Evolutionary conservation across 2,113 vertebrate genomes (phyloP), one percentile per base, ranked within the genome.

Genomic region (Melanocharis versteri): DNA sequence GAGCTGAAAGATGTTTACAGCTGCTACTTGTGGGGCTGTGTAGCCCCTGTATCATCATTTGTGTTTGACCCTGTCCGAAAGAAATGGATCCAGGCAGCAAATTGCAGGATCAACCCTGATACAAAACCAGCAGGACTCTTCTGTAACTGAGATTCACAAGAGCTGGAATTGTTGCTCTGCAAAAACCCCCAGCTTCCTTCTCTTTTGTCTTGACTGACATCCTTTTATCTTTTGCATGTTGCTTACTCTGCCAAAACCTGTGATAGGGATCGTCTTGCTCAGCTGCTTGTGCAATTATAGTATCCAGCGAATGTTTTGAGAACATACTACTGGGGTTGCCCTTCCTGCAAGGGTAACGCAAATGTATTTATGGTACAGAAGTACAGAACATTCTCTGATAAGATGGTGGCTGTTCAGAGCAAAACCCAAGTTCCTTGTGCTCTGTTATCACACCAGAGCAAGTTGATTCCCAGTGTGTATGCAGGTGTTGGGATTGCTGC

Each of bases 321-420:
- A 65, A 35, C 17, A 3, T 42, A 35, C 42, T 91, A 10, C 71
- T 44, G 33, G 79, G 33, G 28, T 60, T 87, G 72, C 8, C 80
- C 48, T 93, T 97, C 45, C 72, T 71, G 35, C 68, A 71, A 70
- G 80, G 64, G 45, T 71, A 92, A 44, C 0, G 0, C n/a, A 56
- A 42, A n/a, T 66, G 57, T 64, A n/a, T 83, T 95, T 84, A 73
- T 89, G 61, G 76, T 56, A 33, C 17, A 3, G 68, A 69, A n/a
- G 88, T 73, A 93, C 88, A 89, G 93, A 90, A 96, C 56, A 5
- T 73, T 75, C 84, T 76, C 71, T 93, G 93, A 92, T 93, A 96
- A 96, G 64, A 86, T 13, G 3, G 6, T 82, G n/a, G 33, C 44
- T 95, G 71, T 66, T 75, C 35, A n/a, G 39, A 53, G 40, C 39